phyloP scores from a whole-genome alignment of 2,113 vertebrate species.

The Xenopus borealis region DNA sequence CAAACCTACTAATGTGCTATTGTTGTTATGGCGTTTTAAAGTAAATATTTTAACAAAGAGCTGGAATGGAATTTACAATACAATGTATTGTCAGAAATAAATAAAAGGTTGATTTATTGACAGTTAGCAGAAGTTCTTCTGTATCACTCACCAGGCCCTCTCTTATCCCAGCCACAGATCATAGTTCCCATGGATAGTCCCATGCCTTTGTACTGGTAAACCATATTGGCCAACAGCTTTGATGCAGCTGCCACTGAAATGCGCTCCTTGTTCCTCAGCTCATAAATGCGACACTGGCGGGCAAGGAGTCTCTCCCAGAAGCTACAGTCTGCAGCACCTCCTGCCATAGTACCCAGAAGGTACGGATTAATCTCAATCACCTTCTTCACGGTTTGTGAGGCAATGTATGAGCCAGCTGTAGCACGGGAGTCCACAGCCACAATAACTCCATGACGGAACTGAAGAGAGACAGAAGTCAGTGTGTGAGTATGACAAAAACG shows the following conservation, averaged over 20 bases:
- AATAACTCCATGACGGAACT: constrained; percentile 85
- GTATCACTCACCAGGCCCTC: constrained; percentile 76
- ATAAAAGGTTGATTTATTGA: too few relatives aligned
- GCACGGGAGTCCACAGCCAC: constrained; percentile 88
- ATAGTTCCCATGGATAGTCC: constrained; percentile 93
- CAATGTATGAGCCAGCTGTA: constrained; percentile 84
- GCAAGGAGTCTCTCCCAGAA: constrained; percentile 89
- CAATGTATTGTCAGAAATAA: too few relatives aligned
- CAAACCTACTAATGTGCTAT: too few relatives aligned
- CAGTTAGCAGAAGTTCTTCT: too few relatives aligned
- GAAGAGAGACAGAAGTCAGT: constrained; percentile 21
- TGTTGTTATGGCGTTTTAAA: too few relatives aligned
- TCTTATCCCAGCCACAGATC: constrained; percentile 94
- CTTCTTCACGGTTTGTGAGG: constrained; percentile 88
- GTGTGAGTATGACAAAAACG: too few relatives aligned
- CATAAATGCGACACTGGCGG: constrained; percentile 86
- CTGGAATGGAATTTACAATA: too few relatives aligned
- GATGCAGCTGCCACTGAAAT: constrained; percentile 89
- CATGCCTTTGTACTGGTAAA: constrained; percentile 93
- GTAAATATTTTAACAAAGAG: too few relatives aligned
- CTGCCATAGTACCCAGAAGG: constrained; percentile 88
- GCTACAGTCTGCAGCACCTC: constrained; percentile 86
- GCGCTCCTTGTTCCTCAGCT: constrained; percentile 89
- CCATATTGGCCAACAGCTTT: constrained; percentile 93
- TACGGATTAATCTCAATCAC: constrained; percentile 90